Evolutionary conservation across 2,888 invertebrate genomes (phyloP), one percentile per base, ranked within the genome.

Genomic region (Pyrrhia umbra): DNA sequence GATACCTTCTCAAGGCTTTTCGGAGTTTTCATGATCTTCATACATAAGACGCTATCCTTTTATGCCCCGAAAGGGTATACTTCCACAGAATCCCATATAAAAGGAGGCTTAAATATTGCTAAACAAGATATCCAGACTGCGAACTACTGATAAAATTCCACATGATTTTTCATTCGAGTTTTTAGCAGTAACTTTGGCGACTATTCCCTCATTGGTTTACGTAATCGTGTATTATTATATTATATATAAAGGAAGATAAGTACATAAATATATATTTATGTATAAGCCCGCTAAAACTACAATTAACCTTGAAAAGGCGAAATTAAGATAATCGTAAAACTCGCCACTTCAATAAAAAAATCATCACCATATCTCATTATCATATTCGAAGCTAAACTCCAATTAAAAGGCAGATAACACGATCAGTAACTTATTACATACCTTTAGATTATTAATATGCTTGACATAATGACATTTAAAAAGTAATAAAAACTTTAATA

Each of bases 331-430:
- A 49, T 63, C 46, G 16, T 56, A 57, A 56, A 47, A 15, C 23
- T 23, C 8, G n/a, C 15, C 2, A 25, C 30, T 20, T 30, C 52
- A 57, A 68, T 73, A 57, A 73, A 72, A 66, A 58, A 39, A 61
- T 64, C 64, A 57, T 57, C 75, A 50, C 52, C 25, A 21, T 23
- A 37, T 5, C 27, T 40, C 6, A 62, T 62, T 65, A 42, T 5
- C 70, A 66, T 68, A 74, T 46, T 55, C 45, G 42, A 40, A 8
- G 15, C 52, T 55, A 43, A 68, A 58, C 21, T 39, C 46, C 39
- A 62, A 74, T 74, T 68, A 68, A 57, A 54, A 43, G 9, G 6
- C 0, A 47, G 54, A 62, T 67, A 66, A 54, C 25, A 18, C 15
- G 43, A 56, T 42, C 51, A 58, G 21, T 52, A 40, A 60, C 25